These are phyloP conservation scores for Haemorhous mexicanus DNA, from an alignment of 2,113 vertebrate genomes.

Conservation along the genomic window DNA sequence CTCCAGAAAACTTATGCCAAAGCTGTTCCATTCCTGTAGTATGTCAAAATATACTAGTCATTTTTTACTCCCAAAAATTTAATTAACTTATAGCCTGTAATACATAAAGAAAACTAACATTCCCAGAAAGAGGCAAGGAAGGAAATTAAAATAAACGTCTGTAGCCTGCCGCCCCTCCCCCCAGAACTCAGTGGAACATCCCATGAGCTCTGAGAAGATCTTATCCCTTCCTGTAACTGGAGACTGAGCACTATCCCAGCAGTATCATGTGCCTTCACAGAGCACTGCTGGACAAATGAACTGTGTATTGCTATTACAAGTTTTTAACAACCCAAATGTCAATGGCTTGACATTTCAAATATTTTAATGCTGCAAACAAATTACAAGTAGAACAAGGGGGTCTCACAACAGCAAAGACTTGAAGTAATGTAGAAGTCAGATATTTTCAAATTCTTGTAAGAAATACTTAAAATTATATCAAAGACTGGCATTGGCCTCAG, in stretches of 20 bases:
- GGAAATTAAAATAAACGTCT: not conserved
- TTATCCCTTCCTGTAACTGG: not conserved
- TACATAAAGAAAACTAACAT: not conserved
- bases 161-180: not conserved
- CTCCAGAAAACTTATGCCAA: not conserved
- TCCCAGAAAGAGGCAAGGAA: not conserved
- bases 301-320: not conserved
- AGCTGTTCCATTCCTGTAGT: not conserved
- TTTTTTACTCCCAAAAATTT: not conserved
- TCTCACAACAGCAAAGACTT: not conserved
- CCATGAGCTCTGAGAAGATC: not conserved
- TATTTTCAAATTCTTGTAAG: not conserved
- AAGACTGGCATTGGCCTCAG: not conserved
- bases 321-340: not conserved
- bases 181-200: not conserved
- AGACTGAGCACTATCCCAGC: not conserved
- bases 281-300: not conserved
- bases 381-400: not conserved
- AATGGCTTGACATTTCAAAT: not conserved
- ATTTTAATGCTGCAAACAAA: not conserved
- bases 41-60: not conserved
- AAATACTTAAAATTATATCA: not conserved
- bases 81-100: not conserved
- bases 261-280: not conserved
- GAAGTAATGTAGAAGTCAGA: not conserved